These are phyloP conservation scores for Melinopterus prodromus DNA, from an alignment of 2,888 invertebrate genomes.

Conservation along the genomic window DNA sequence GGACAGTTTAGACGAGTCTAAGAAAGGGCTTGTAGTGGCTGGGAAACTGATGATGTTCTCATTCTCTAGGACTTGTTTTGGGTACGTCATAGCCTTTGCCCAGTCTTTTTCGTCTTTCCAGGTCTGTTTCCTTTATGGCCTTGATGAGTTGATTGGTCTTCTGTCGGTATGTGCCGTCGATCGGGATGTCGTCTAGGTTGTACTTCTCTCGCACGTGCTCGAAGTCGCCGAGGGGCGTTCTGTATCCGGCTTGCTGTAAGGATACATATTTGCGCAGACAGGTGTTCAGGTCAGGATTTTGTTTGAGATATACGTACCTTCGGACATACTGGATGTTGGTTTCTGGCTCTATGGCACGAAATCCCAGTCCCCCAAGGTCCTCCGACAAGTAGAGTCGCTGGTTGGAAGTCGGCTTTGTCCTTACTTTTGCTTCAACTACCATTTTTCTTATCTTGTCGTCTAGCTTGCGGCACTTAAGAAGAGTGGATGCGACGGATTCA, in stretches of 20 bases:
- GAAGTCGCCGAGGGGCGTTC: conserved; percentile 11
- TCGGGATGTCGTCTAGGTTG: background rate
- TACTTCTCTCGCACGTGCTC: conserved; percentile 7
- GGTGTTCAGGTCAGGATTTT: background rate
- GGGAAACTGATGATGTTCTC: conserved; percentile 33
- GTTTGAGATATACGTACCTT: conserved; percentile 21
- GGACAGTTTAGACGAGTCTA: conserved; percentile 37
- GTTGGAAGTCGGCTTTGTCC: conserved; percentile 25
- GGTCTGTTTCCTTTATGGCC: background rate
- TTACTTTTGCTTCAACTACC: conserved; percentile 7
- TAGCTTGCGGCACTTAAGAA: background rate
- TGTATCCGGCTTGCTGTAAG: background rate
- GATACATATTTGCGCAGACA: background rate
- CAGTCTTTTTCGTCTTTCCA: conserved; percentile 31
- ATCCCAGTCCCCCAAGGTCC: conserved; percentile 26
- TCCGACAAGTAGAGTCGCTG: conserved; percentile 24
- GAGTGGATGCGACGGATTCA: background rate
- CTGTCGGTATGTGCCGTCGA: background rate
- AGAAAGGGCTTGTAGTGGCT: conserved; percentile 28
- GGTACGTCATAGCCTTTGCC: conserved; percentile 39
- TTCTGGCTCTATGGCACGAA: conserved; percentile 15
- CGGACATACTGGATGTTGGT: conserved; percentile 14
- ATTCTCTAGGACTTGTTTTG: conserved; percentile 31
- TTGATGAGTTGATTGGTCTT: background rate
- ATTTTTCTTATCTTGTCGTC: conserved; percentile 18